Evolutionary conservation across 1,140 invertebrate genomes (phyloP).

Genomic region (Apocrypta bakeri): DNA sequence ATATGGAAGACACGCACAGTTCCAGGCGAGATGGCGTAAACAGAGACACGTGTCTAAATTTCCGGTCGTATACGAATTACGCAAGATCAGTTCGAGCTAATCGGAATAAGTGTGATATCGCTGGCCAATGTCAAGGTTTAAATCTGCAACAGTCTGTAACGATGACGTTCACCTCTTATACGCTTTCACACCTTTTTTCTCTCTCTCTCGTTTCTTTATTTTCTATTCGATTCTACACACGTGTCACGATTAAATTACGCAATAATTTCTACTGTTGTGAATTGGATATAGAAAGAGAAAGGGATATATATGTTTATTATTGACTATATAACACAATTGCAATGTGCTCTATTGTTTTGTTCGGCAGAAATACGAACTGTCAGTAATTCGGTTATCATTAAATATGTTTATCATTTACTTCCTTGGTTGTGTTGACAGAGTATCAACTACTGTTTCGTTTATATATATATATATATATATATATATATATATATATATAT

Average conservation of each 20-base stretch:
- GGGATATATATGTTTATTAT: too few relatives aligned
- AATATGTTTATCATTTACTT: not conserved
- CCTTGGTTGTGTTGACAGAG: not conserved
- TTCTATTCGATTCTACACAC: not conserved
- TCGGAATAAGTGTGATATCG: not conserved
- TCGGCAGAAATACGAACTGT: not conserved
- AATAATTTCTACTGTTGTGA: too few relatives aligned
- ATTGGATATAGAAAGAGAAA: too few relatives aligned
- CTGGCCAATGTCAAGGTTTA: slow-evolving; percentile 41
- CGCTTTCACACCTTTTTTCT: slow-evolving; percentile 14
- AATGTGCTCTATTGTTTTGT: not conserved
- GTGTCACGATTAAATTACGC: not conserved
- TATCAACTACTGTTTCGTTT: too few relatives aligned
- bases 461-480: too few relatives aligned
- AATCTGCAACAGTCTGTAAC: slow-evolving; percentile 1
- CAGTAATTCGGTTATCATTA: not conserved
- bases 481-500: too few relatives aligned
- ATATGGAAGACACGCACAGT: too few relatives aligned
- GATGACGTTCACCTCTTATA: not conserved
- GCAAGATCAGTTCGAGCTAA: not conserved
- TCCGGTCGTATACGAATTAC: slow-evolving; percentile 15
- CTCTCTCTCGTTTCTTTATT: too few relatives aligned
- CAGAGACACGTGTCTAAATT: slow-evolving; percentile 11
- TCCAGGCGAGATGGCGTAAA: not conserved
- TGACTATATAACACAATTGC: too few relatives aligned